A percentile compares a stretch with the other conserved stretches of the same genome.
phyloP scores from a whole-genome alignment of 2,797 vertebrate genomes.

The Danio aesculapii region DNA sequence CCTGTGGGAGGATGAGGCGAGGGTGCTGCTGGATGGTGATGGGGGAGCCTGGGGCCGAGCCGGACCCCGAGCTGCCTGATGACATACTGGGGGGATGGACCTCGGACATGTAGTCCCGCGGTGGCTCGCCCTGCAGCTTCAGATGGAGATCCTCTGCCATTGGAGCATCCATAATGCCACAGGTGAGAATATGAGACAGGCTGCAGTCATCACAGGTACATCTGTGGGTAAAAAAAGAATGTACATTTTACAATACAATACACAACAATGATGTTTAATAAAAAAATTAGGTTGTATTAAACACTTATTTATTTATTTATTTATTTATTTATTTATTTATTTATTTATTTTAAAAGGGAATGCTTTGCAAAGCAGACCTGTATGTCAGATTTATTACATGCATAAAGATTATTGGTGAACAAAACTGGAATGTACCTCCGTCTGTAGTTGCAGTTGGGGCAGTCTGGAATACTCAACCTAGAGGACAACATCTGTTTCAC shows the following conservation, averaged over 20 bases:
- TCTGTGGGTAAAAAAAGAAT: slow-evolving; percentile 69
- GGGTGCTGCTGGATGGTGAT: slow-evolving; percentile 91
- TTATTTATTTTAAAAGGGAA: too few relatives aligned
- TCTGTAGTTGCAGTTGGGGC: slow-evolving; percentile 97
- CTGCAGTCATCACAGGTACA: slow-evolving; percentile 99
- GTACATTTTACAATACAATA: neutral
- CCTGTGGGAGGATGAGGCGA: slow-evolving; percentile 88
- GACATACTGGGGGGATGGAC: slow-evolving; percentile 94
- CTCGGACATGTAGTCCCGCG: slow-evolving; percentile 88
- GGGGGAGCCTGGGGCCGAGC: slow-evolving; percentile 94
- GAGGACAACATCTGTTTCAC: slow-evolving; percentile 96
- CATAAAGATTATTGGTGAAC: neutral
- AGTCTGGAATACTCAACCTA: slow-evolving; percentile 93
- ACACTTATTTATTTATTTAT: too few relatives aligned
- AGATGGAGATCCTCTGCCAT: slow-evolving; percentile 90
- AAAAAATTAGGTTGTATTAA: too few relatives aligned
- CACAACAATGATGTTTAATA: neutral
- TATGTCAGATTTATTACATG: neutral
- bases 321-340: too few relatives aligned
- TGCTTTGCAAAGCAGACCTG: neutral
- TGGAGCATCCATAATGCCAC: slow-evolving; percentile 97
- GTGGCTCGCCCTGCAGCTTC: slow-evolving; percentile 88
- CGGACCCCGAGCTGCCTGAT: slow-evolving; percentile 93
- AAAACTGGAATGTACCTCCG: slow-evolving; percentile 82
- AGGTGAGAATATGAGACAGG: slow-evolving; percentile 97